A percentile compares a stretch with the other conserved stretches of the same genome.
phyloP scores from a whole-genome alignment of 2,888 invertebrate species.

The Argynnis bischoffii region DNA sequence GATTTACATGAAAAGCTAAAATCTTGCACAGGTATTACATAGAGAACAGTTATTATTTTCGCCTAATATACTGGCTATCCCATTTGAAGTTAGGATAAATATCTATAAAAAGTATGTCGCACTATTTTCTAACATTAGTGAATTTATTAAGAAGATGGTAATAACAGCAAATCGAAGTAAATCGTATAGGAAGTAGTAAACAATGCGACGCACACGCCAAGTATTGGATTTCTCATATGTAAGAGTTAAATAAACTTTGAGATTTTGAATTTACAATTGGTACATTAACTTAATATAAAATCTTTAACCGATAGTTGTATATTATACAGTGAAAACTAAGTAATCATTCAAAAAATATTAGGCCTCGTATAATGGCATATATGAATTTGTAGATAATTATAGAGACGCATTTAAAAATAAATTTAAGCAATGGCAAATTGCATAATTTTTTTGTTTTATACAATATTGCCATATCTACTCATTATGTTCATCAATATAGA shows the following conservation, averaged over 20 bases:
- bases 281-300: too few species aligned
- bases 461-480: background rate
- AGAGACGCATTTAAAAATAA: conserved; percentile 4
- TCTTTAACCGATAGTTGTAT: background rate
- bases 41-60: background rate
- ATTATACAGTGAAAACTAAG: conserved; percentile 3
- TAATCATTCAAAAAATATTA: conserved; percentile 3
- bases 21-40: background rate
- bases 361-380: background rate
- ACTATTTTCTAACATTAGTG: too few species aligned
- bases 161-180: too few species aligned
- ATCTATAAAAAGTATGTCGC: background rate
- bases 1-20: background rate
- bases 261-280: too few species aligned
- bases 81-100: background rate
- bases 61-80: background rate
- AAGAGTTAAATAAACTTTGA: too few species aligned
- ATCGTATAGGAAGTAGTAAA: too few species aligned
- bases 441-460: background rate
- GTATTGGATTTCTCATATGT: too few species aligned
- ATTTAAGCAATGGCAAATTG: background rate
- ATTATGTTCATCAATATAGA: too few species aligned
- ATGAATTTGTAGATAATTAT: background rate
- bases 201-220: too few species aligned
- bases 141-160: too few species aligned